Conservation (phyloP, 92 coral and sea anemone species). For the Epizoanthus illoricatus region DNA sequence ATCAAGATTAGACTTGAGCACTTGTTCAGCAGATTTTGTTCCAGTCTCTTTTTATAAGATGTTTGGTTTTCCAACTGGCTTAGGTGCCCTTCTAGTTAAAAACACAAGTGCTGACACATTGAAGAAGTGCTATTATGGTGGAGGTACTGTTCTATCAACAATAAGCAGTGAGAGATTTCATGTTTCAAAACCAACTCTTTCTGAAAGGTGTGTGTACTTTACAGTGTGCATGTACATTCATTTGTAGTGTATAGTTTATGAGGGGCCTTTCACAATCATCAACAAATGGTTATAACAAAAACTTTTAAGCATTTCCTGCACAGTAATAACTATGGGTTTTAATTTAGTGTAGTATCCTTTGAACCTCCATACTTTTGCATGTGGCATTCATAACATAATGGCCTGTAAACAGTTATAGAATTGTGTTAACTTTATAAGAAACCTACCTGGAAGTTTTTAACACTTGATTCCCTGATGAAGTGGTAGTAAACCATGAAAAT, state of each 20-base stretch:
- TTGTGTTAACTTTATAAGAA: too few species aligned
- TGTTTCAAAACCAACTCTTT: conserved; percentile 52
- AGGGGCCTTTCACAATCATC: too few species aligned
- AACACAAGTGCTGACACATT: conserved; percentile 66
- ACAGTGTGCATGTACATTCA: not conserved
- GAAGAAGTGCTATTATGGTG: conserved; percentile 85
- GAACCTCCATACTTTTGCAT: too few species aligned
- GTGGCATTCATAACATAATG: too few species aligned
- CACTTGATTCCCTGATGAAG: too few species aligned
- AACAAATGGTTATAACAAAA: too few species aligned
- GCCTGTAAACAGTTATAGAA: too few species aligned
- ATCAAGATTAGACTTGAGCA: conserved; percentile 69
- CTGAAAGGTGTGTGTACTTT: conserved; percentile 66
- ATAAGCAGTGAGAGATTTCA: conserved; percentile 77
- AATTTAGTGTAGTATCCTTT: too few species aligned
- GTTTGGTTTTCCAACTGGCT: conserved; percentile 97
- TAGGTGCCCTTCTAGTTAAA: conserved; percentile 85
- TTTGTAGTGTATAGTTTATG: not conserved
- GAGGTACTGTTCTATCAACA: conserved; percentile 91
- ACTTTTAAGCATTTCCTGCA: too few species aligned
- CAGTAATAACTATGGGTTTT: too few species aligned
- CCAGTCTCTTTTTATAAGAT: conserved; percentile 95
- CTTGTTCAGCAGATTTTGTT: conserved; percentile 77
- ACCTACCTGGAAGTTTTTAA: too few species aligned
- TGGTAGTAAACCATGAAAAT: too few species aligned